phyloP scores from a whole-genome alignment of 2,113 vertebrate genomes.

The Gopherus flavomarginatus region DNA sequence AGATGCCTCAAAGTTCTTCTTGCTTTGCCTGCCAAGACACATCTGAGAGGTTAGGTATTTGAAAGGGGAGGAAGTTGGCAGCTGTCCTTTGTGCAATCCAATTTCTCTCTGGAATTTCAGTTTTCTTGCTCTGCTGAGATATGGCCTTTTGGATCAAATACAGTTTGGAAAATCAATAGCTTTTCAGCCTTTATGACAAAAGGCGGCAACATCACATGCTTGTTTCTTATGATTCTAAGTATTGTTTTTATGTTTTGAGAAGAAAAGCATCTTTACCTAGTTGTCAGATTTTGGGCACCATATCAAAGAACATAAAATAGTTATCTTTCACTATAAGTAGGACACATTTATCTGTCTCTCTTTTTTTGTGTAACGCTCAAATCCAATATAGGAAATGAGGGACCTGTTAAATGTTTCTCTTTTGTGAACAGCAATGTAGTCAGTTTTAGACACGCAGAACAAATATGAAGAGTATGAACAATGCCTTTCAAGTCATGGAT shows the following conservation, averaged over 20 bases:
- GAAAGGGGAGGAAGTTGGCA: background rate
- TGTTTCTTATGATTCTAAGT: background rate
- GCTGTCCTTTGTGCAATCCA: background rate
- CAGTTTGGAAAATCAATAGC: background rate
- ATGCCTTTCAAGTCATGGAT: no score
- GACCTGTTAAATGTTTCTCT: background rate
- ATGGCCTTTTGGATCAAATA: background rate
- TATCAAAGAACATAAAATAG: background rate
- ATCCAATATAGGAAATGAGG: background rate
- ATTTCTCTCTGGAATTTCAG: background rate
- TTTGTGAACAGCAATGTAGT: background rate
- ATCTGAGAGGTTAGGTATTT: background rate
- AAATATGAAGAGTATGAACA: accelerated
- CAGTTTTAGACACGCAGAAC: background rate
- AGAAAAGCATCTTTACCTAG: background rate
- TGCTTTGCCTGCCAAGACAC: background rate
- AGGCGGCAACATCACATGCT: background rate
- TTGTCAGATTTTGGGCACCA: background rate
- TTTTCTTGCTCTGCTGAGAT: background rate
- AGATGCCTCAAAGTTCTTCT: background rate
- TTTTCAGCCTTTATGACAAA: background rate
- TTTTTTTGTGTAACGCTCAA: background rate
- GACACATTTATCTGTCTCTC: background rate
- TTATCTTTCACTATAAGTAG: background rate
- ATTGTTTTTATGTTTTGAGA: background rate